phyloP scores from a whole-genome alignment of 2,113 vertebrate species.

The Pseudolaguvia tuberculata region DNA sequence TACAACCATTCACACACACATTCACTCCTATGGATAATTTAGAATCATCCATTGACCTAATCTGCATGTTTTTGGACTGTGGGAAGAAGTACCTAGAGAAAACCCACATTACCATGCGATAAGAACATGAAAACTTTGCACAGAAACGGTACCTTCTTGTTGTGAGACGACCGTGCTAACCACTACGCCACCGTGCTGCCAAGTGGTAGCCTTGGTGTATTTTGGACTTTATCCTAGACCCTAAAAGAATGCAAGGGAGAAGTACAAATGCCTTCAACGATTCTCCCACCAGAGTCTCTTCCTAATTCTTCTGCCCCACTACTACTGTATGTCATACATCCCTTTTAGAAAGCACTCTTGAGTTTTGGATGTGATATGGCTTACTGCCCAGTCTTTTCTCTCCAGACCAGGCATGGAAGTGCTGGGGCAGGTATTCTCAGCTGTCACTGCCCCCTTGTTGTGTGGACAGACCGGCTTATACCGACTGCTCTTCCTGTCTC shows the following conservation, averaged over 20 bases:
- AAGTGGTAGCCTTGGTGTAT: neutral
- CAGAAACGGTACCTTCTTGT: too few relatives aligned
- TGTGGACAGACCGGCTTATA: slow-evolving; percentile 64
- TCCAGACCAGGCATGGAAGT: slow-evolving; percentile 57
- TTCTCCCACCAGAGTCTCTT: neutral
- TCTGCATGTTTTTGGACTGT: too few relatives aligned
- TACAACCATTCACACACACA: too few relatives aligned
- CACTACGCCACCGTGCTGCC: too few relatives aligned
- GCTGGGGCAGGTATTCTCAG: slow-evolving; percentile 69
- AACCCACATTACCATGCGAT: too few relatives aligned
- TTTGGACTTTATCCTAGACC: neutral
- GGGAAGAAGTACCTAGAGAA: too few relatives aligned
- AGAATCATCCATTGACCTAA: too few relatives aligned
- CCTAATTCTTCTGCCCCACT: neutral
- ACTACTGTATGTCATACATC: neutral
- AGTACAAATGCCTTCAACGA: neutral
- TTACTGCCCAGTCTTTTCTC: slow-evolving; percentile 43
- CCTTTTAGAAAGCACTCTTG: slow-evolving; percentile 2
- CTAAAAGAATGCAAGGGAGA: neutral
- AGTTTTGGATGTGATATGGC: slow-evolving; percentile 25
- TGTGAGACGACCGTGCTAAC: too few relatives aligned
- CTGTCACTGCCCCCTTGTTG: slow-evolving; percentile 60
- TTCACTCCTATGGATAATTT: too few relatives aligned
- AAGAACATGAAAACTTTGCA: too few relatives aligned
- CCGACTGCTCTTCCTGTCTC: slow-evolving; percentile 46